phyloP scores from a whole-genome alignment of 2,113 vertebrate genomes.

The Archilochus colubris region DNA sequence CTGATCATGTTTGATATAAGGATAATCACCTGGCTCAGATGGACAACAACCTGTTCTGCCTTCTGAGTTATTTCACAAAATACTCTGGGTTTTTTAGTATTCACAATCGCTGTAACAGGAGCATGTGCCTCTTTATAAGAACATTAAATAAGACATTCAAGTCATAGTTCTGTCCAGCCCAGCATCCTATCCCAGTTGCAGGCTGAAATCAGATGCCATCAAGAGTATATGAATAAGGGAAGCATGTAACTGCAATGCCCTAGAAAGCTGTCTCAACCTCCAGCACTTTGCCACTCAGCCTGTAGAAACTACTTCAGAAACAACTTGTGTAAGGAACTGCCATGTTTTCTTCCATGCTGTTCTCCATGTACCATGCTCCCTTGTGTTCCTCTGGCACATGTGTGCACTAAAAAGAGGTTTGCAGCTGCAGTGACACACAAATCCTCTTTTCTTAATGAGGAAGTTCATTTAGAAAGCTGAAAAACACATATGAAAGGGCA shows the following conservation, averaged over 20 bases:
- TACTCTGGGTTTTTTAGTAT: neutral
- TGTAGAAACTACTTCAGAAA: neutral
- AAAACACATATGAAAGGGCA: neutral
- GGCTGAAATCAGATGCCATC: neutral
- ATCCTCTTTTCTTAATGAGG: neutral
- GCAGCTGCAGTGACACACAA: neutral
- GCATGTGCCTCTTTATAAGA: neutral
- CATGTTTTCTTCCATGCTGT: neutral
- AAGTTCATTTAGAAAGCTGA: neutral
- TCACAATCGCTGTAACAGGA: neutral
- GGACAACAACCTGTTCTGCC: neutral
- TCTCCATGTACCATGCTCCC: neutral
- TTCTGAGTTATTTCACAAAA: neutral
- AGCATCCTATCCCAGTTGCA: neutral
- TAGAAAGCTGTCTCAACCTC: neutral
- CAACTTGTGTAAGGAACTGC: neutral
- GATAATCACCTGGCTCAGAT: neutral
- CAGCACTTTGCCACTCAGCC: neutral
- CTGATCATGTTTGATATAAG: neutral
- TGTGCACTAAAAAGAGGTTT: neutral
- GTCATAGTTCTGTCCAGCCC: neutral
- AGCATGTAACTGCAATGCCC: neutral
- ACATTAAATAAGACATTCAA: neutral
- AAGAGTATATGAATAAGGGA: neutral
- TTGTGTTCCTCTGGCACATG: neutral